Conservation (phyloP, 1,140 invertebrate genomes). For the Drosophila punjabiensis region DNA sequence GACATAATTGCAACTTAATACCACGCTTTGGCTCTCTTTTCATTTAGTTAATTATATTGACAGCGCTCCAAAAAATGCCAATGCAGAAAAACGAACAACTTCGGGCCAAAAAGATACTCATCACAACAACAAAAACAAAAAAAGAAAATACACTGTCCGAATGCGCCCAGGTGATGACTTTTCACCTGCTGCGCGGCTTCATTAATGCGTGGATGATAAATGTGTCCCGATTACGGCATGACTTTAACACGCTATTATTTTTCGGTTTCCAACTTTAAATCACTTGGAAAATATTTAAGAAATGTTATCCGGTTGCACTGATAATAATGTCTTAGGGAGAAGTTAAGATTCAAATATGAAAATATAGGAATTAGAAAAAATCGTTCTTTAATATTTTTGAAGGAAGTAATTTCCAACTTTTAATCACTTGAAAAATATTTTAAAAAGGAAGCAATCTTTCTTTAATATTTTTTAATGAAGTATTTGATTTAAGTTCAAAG, state of each 20-base stretch:
- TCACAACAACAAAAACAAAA: conserved; percentile 13
- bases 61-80: conserved; percentile 62
- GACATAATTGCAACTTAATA: conserved; percentile 84
- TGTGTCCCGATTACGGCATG: conserved; percentile 14
- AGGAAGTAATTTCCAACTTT: too few relatives aligned
- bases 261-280: conserved; percentile 4
- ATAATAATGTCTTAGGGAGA: background rate
- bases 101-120: conserved; percentile 32
- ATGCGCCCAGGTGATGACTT: conserved; percentile 43
- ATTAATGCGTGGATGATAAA: conserved; percentile 36
- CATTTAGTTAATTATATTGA: conserved; percentile 82
- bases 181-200: conserved; percentile 40
- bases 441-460: too few relatives aligned
- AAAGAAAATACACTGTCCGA: conserved; percentile 26
- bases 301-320: conserved; percentile 13
- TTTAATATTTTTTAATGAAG: too few relatives aligned
- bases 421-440: too few relatives aligned
- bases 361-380: background rate
- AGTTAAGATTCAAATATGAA: too few relatives aligned
- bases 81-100: conserved; percentile 42
- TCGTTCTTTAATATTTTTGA: too few relatives aligned
- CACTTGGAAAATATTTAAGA: conserved; percentile 12
- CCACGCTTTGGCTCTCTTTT: conserved; percentile 78
- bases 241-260: conserved; percentile 10
- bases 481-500: too few relatives aligned